Percentiles rank a stretch among this genome's conserved stretches.
Conservation (phyloP, 1,140 invertebrate genomes). For the Sinonovacula constricta region DNA sequence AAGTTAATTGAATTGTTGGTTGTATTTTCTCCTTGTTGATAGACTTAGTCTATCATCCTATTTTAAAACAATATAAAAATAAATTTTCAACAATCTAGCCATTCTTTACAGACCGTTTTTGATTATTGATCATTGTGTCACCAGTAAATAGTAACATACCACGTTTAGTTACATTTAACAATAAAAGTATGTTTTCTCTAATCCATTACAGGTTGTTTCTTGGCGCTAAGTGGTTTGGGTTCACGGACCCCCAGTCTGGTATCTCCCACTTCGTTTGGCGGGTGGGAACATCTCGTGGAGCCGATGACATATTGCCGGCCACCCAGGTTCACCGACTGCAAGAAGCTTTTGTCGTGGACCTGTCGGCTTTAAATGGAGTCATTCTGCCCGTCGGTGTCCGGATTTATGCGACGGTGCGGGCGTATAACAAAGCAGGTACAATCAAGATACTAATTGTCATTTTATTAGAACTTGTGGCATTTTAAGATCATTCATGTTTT, state of each 20-base stretch:
- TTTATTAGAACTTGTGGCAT: no score
- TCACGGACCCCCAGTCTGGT: conserved; percentile 54
- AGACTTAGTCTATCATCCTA: no score
- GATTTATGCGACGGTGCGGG: conserved; percentile 57
- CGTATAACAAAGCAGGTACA: conserved; percentile 58
- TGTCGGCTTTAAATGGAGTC: background rate
- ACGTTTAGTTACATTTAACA: no score
- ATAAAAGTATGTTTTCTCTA: no score
- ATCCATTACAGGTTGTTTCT: conserved; percentile 16
- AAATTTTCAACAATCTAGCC: no score
- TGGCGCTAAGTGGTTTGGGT: conserved; percentile 51
- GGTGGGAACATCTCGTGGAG: conserved; percentile 50
- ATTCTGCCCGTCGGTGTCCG: conserved; percentile 25
- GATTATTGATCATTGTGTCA: no score
- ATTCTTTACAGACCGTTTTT: no score
- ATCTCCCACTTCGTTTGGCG: conserved; percentile 54
- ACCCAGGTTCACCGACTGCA: conserved; percentile 18
- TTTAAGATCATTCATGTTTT: no score
- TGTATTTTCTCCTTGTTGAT: no score
- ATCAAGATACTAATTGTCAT: background rate
- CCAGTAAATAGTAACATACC: no score
- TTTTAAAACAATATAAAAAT: no score
- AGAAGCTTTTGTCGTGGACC: conserved; percentile 37
- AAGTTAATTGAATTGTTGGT: no score
- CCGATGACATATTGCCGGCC: conserved; percentile 39